phyloP scores from a whole-genome alignment of 1,140 invertebrate species.

The Drosophila suzukii region DNA sequence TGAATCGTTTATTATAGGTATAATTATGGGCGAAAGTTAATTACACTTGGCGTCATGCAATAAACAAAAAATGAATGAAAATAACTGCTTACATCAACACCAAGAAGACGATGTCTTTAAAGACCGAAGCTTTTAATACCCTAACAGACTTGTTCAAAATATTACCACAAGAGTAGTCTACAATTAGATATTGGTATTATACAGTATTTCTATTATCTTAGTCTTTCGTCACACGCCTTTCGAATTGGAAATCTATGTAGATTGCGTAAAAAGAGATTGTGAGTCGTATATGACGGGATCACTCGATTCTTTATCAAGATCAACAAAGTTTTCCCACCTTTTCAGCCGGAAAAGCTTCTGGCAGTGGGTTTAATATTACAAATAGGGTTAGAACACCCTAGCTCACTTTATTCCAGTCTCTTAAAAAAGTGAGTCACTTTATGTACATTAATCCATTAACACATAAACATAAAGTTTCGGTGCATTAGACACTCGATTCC shows the following conservation, averaged over 20 bases:
- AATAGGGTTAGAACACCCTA: conserved; percentile 15
- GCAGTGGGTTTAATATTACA: conserved; percentile 4
- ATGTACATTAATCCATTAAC: conserved; percentile 30
- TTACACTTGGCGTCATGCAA: conserved; percentile 7
- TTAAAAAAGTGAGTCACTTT: conserved; percentile 31
- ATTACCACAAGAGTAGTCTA: background rate
- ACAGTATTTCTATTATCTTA: conserved; percentile 1
- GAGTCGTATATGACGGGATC: background rate
- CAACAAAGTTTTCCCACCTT: background rate
- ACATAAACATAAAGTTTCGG: conserved; percentile 17
- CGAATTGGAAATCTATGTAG: conserved; percentile 15
- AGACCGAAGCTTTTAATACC: conserved; percentile 12
- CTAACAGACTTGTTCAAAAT: background rate
- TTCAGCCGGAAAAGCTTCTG: conserved; percentile 2
- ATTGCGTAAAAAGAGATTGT: conserved; percentile 18
- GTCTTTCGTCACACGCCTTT: conserved; percentile 24
- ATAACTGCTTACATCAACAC: conserved; percentile 32
- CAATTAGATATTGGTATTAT: background rate
- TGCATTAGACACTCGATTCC: conserved; percentile 13
- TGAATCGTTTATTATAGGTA: background rate
- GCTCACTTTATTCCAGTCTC: conserved; percentile 8
- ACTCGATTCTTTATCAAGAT: conserved; percentile 23
- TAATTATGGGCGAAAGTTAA: conserved; percentile 15
- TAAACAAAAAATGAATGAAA: conserved; percentile 22
- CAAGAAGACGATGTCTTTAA: background rate